These are phyloP conservation scores for Odontophorus gujanensis DNA, from an alignment of 2,113 vertebrate species.

Conservation along the genomic window DNA sequence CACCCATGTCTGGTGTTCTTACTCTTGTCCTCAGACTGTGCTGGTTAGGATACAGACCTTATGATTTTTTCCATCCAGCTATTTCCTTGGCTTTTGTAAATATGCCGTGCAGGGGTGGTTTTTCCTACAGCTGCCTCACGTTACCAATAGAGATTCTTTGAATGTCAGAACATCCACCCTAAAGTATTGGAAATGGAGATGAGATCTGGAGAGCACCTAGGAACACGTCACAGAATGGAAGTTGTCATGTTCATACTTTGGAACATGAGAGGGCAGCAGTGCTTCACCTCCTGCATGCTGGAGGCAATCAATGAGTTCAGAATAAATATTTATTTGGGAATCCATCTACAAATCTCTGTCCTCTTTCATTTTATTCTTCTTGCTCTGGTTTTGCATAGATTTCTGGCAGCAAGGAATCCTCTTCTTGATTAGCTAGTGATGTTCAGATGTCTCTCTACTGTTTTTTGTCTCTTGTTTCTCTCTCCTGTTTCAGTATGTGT, in stretches of 20 bases:
- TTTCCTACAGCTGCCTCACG: neutral
- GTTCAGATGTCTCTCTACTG: neutral
- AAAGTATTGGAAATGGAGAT: neutral
- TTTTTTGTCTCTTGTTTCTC: neutral
- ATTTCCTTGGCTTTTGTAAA: neutral
- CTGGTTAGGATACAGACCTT: neutral
- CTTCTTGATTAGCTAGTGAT: neutral
- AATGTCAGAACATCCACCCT: neutral
- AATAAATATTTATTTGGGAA: neutral
- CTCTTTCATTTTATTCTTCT: neutral
- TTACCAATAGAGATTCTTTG: neutral
- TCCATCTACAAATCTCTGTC: neutral
- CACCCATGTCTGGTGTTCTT: neutral
- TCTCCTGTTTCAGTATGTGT: neutral
- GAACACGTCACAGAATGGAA: neutral
- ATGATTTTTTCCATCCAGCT: neutral
- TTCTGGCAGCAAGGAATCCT: neutral
- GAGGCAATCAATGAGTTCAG: fast-evolving
- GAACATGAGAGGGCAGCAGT: slow-evolving; percentile 66
- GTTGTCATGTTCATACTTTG: neutral
- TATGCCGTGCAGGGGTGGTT: neutral
- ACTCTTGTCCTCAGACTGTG: neutral
- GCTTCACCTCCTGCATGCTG: neutral
- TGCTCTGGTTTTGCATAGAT: neutral
- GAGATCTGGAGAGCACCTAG: neutral